phyloP scores from a whole-genome alignment of 2,113 vertebrate species.

The Nothocercus julius region DNA sequence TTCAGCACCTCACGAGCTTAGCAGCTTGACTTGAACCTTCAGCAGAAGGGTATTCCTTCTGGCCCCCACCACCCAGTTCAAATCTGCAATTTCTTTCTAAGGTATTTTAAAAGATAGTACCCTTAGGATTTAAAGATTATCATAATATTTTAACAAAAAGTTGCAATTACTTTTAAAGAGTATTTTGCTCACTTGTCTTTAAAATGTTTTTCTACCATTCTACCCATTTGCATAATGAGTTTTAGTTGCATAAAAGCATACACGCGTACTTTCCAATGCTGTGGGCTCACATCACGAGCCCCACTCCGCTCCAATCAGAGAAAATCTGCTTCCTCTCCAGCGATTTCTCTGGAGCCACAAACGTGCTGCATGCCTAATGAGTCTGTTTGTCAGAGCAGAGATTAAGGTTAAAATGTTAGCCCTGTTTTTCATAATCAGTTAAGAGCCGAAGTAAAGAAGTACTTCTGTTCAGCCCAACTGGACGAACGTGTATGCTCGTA shows the following conservation, averaged over 20 bases:
- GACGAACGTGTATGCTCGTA: slow-evolving; percentile 32
- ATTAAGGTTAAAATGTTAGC: background rate
- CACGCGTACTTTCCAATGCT: background rate
- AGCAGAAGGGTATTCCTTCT: background rate
- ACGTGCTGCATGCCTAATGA: background rate
- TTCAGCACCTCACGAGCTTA: background rate
- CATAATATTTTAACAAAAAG: background rate
- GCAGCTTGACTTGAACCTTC: background rate
- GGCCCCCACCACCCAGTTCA: background rate
- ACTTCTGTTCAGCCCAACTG: slow-evolving; percentile 23
- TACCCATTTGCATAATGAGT: background rate
- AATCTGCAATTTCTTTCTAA: background rate
- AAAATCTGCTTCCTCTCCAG: background rate
- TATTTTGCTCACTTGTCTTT: background rate
- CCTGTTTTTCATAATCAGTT: background rate
- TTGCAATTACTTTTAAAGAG: background rate
- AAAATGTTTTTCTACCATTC: background rate
- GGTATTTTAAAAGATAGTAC: background rate
- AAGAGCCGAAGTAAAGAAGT: slow-evolving; percentile 18
- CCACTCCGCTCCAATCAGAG: background rate
- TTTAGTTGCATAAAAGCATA: background rate
- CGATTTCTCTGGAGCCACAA: background rate
- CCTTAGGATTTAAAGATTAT: background rate
- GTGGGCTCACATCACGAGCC: background rate
- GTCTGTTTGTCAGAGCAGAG: background rate